Conservation (phyloP, 2,888 invertebrate species). For the Eurytoma californica region DNA sequence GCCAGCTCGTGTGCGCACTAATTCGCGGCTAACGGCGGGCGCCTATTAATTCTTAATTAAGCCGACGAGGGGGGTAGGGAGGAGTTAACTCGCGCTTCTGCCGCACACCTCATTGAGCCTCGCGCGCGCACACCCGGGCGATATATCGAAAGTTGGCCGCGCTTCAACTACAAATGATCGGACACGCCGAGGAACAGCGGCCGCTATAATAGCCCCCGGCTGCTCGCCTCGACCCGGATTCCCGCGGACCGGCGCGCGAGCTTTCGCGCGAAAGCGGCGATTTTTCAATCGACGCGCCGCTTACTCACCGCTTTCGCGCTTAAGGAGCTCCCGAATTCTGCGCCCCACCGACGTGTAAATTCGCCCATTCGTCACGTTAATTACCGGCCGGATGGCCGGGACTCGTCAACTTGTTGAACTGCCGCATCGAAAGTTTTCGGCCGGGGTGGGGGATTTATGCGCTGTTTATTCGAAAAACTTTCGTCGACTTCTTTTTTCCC, state of each 20-base stretch:
- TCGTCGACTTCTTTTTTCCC: not conserved
- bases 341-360: slow-evolving; percentile 36
- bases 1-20: slow-evolving; percentile 34
- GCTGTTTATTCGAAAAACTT: not conserved
- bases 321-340: not conserved
- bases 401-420: not conserved
- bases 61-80: slow-evolving; percentile 49
- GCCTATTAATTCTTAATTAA: slow-evolving; percentile 71
- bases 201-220: slow-evolving; percentile 64
- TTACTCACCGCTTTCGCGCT: slow-evolving; percentile 8
- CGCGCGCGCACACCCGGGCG: slow-evolving; percentile 24
- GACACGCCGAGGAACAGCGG: slow-evolving; percentile 61
- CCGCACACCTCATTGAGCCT: slow-evolving; percentile 66
- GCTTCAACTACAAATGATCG: slow-evolving; percentile 70
- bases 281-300: slow-evolving; percentile 42
- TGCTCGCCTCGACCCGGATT: slow-evolving; percentile 33
- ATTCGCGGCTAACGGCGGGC: slow-evolving; percentile 59
- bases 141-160: slow-evolving; percentile 70
- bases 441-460: not conserved
- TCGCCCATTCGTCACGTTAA: slow-evolving; percentile 23
- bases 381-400: too few relatives aligned
- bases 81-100: not conserved
- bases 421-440: slow-evolving; percentile 10
- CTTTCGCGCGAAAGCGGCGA: slow-evolving; percentile 5
- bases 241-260: not conserved